Base-by-base conservation (phyloP, 2,113 vertebrate genomes). In the Isichthys henryi region DNA sequence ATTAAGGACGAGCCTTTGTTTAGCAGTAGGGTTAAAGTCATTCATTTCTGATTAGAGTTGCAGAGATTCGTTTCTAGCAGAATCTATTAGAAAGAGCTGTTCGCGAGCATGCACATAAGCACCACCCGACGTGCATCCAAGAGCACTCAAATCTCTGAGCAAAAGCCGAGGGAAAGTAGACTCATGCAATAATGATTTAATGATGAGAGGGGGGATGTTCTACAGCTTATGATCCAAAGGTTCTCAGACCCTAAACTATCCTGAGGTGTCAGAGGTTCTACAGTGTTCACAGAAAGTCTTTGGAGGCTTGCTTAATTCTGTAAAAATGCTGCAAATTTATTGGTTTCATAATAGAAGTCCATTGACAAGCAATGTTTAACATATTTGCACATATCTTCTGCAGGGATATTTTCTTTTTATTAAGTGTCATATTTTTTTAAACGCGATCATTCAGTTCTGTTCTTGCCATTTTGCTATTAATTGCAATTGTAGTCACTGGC, bases 121-220 rank as follows among this genome's bases (percentile, higher is more conserved):
- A n/a, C 15, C 15, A 83, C 31, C 49, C 53, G 27, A 35, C 5
- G 15, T 52, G n/a, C 31, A 52, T 7, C 21, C 50, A 31, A 56
- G 11, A 21, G 17, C 11, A 8, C 50, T 87, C 50, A 9, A 35
- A 27, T 49, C 48, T 53, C 27, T 9, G 27, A 53, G 49, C 13
- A 31, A 7, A 52, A 53, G 85, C 23, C 1, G 3, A 52, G n/a
- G 10, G 45, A n/a, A 86, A 15, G 10, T 21, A 10, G 85, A 56
- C 48, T 35, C 48, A 27, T 35, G 48, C n/a, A 86, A 52, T 86
- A 87, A 87, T 87, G 49, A 87, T 56, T 56, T 56, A 87, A n/a
- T 17, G 23, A 9, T 23, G 84, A 52, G 84, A 46, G 46, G 27
- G 10, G 15, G 8, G 39, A n/a, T 46, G 4, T 43, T 19, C 6